phyloP scores from a whole-genome alignment of 2,888 invertebrate species.

The Epistrophella euchroma region DNA sequence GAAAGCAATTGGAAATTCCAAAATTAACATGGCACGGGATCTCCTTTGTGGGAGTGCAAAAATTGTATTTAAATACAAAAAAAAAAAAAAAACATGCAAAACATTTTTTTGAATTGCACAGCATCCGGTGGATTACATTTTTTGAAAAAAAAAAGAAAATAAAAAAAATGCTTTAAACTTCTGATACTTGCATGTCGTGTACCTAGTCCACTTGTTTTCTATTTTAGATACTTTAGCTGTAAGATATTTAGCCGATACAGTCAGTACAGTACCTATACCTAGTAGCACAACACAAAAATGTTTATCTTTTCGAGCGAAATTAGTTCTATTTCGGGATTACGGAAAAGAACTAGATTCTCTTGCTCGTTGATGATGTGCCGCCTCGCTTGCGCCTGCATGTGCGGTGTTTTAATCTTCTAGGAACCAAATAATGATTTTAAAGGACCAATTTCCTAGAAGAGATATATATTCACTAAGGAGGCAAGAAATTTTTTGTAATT shows the following conservation, averaged over 20 bases:
- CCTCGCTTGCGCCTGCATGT: neutral
- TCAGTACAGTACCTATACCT: neutral
- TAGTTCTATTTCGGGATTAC: constrained; percentile 56
- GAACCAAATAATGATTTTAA: constrained; percentile 24
- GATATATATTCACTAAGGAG: neutral
- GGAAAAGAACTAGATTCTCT: constrained; percentile 64
- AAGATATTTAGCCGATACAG: constrained; percentile 41
- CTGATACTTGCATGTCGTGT: constrained; percentile 41
- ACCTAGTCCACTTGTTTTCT: constrained; percentile 67
- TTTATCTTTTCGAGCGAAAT: constrained; percentile 56
- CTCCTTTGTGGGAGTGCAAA: constrained; percentile 67
- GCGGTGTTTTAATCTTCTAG: constrained; percentile 50
- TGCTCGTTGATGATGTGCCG: neutral
- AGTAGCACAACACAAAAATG: neutral
- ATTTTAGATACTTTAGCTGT: constrained; percentile 49
- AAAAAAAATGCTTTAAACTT: neutral
- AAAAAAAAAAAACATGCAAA: constrained; percentile 53
- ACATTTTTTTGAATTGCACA: constrained; percentile 67
- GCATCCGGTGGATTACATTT: constrained; percentile 72
- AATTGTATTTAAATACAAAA: constrained; percentile 27
- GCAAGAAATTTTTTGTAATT: neutral
- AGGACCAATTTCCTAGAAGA: constrained; percentile 15
- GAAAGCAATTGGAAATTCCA: constrained; percentile 69
- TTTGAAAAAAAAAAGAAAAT: neutral
- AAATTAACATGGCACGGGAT: constrained; percentile 59